These are phyloP conservation scores for Tridacna gigas DNA, from an alignment of 2,888 invertebrate genomes.

Conservation along the genomic window DNA sequence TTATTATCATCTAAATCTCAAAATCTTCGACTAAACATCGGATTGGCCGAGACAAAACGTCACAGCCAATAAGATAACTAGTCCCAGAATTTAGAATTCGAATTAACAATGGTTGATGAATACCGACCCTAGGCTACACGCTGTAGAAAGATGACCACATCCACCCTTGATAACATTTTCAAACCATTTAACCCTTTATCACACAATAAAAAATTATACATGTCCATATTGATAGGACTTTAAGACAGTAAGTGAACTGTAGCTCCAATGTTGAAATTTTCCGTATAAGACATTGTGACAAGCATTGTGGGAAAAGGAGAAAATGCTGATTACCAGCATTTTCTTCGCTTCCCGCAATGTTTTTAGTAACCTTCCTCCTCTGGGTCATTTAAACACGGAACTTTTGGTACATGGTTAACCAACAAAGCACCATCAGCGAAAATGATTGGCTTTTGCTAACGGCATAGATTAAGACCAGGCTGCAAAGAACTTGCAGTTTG, in stretches of 20 bases:
- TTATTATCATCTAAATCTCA: too few species aligned
- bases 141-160: too few species aligned
- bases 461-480: not conserved
- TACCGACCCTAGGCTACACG: too few species aligned
- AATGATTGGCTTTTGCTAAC: not conserved
- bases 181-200: too few species aligned
- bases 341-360: not conserved
- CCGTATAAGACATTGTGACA: not conserved
- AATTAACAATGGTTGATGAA: too few species aligned
- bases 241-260: not conserved
- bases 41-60: too few species aligned
- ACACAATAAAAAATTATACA: not conserved
- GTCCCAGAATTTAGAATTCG: too few species aligned
- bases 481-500: not conserved
- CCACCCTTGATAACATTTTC: too few species aligned
- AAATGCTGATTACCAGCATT: not conserved
- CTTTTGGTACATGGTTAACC: not conserved
- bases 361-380: not conserved
- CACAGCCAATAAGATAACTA: too few species aligned
- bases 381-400: too few species aligned
- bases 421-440: too few species aligned
- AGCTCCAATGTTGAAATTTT: not conserved
- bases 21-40: too few species aligned
- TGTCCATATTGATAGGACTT: not conserved
- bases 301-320: not conserved